Conservation (phyloP, 2,113 vertebrate species). For the Indicator maculatus region DNA sequence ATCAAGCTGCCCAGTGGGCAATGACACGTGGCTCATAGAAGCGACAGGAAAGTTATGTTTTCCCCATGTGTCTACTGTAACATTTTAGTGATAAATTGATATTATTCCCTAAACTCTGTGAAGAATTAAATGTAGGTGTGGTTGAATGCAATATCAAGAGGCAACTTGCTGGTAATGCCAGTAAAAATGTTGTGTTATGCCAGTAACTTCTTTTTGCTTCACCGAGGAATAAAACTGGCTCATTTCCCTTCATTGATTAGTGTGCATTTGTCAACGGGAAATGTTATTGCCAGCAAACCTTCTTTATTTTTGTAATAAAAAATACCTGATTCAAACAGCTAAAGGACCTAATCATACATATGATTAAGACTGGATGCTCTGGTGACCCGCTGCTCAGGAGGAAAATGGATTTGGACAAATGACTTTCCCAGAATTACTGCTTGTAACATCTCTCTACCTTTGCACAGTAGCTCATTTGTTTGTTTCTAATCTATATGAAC, state of each 20-base stretch:
- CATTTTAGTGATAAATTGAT: not conserved
- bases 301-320: not conserved
- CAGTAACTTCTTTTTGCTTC: not conserved
- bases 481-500: not conserved
- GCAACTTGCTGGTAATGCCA: not conserved
- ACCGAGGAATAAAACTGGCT: not conserved
- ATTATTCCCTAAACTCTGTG: not conserved
- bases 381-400: not conserved
- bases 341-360: not conserved
- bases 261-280: not conserved
- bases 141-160: not conserved
- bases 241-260: not conserved
- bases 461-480: not conserved
- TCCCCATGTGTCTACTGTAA: not conserved
- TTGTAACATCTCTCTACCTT: not conserved
- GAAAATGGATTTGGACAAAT: not conserved
- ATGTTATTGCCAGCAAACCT: not conserved
- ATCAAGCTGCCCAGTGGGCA: not conserved
- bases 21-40: not conserved
- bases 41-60: not conserved
- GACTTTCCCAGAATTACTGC: not conserved
- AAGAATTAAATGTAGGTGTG: not conserved
- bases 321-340: not conserved
- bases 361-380: not conserved
- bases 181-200: not conserved